Evolutionary conservation across 2,113 vertebrate genomes (phyloP).

Genomic region (Chloropsis hardwickii): DNA sequence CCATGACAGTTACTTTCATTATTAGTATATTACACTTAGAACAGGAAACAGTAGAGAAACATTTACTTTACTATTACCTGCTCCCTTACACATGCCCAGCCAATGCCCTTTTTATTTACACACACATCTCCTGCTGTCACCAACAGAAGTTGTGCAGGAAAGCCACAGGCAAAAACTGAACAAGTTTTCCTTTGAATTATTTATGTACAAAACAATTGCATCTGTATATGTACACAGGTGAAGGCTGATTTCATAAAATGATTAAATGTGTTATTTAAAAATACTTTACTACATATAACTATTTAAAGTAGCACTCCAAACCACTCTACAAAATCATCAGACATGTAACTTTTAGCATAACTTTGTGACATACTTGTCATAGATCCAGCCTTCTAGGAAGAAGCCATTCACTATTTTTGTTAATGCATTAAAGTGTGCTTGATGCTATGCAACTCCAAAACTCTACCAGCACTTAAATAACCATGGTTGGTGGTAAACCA

Average conservation of each 20-base stretch:
- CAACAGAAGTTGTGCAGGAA: neutral
- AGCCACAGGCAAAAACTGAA: neutral
- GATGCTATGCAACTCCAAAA: neutral
- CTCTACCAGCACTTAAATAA: neutral
- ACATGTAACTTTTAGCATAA: neutral
- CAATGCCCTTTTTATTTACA: neutral
- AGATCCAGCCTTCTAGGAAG: neutral
- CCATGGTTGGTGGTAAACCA: neutral
- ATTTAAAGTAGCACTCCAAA: neutral
- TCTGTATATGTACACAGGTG: neutral
- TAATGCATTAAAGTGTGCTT: neutral
- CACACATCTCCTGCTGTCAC: neutral
- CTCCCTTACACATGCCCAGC: neutral
- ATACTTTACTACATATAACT: neutral
- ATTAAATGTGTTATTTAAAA: neutral
- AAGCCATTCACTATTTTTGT: neutral
- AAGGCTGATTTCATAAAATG: neutral
- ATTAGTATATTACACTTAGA: neutral
- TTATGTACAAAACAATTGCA: neutral
- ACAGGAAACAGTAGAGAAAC: neutral
- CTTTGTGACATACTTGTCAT: neutral
- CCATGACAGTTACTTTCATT: neutral
- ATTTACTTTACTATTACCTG: neutral
- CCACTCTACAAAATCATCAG: neutral
- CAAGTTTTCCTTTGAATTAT: neutral